Percentiles rank a stretch among this genome's conserved stretches.
These are phyloP conservation scores for Atta colombica DNA, from an alignment of 1,140 invertebrate genomes.

Conservation along the genomic window DNA sequence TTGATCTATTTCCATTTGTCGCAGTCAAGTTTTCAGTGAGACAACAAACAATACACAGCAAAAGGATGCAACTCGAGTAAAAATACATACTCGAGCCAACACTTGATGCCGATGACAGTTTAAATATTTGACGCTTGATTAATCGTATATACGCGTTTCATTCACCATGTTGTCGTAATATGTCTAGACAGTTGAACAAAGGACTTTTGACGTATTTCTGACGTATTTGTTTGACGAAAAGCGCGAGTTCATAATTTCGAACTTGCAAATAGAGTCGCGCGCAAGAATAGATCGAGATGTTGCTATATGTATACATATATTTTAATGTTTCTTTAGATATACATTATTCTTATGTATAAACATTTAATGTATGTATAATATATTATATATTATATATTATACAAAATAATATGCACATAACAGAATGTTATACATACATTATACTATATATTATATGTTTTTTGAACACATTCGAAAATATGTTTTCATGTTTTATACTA, in stretches of 20 bases:
- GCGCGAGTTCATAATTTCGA: neutral
- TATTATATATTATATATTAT: neutral
- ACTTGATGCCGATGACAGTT: neutral
- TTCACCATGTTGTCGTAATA: slow-evolving; percentile 40
- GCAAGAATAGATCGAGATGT: neutral
- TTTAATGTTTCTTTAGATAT: neutral
- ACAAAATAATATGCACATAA: neutral
- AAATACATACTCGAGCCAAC: neutral
- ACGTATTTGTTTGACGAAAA: neutral
- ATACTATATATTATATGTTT: neutral
- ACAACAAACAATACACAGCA: neutral
- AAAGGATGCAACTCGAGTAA: slow-evolving; percentile 5
- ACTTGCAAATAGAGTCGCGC: neutral
- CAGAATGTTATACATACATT: neutral
- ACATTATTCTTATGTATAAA: slow-evolving; percentile 7
- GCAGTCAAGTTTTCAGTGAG: neutral
- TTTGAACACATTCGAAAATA: neutral
- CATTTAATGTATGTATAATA: slow-evolving; percentile 10
- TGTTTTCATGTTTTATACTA: slow-evolving; percentile 6
- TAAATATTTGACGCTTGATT: neutral
- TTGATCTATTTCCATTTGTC: neutral
- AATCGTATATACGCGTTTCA: slow-evolving; percentile 2
- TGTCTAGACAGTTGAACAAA: neutral
- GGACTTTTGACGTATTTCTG: neutral
- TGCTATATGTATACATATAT: neutral